Conservation (phyloP, 2,888 invertebrate genomes). For the Himalopsyche japonica region DNA sequence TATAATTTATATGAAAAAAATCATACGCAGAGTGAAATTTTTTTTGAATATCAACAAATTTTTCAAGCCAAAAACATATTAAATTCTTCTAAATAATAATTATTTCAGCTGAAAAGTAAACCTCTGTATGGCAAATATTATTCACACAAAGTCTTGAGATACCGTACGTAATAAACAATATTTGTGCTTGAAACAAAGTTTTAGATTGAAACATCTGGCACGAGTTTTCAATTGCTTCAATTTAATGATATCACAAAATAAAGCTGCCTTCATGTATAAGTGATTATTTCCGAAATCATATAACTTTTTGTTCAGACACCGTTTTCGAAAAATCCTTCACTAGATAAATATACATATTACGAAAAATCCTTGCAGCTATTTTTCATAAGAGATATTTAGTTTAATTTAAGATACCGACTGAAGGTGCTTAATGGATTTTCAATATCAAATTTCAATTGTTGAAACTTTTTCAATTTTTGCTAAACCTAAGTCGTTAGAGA, state of each 20-base stretch:
- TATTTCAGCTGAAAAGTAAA: not conserved
- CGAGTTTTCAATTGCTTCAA: not conserved
- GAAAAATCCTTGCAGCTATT: no score
- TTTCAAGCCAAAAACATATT: not conserved
- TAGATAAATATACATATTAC: no score
- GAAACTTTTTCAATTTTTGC: no score
- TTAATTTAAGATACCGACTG: no score
- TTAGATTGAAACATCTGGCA: not conserved
- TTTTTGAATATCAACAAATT: not conserved
- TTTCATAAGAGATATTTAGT: no score
- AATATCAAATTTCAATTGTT: no score
- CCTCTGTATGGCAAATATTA: not conserved
- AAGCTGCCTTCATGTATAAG: not conserved
- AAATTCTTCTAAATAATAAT: not conserved
- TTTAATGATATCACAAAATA: not conserved
- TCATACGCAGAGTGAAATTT: not conserved
- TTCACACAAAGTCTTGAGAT: not conserved
- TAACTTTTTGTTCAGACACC: not conserved
- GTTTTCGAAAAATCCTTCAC: not conserved
- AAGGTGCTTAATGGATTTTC: no score
- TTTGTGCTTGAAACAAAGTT: not conserved
- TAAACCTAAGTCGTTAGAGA: no score
- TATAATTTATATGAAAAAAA: no score
- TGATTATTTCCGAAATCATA: not conserved
- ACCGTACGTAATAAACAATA: not conserved